Evolutionary conservation across 2,888 invertebrate genomes (phyloP), one percentile per base, ranked within the genome.

Genomic region (Drosophila neutralis): DNA sequence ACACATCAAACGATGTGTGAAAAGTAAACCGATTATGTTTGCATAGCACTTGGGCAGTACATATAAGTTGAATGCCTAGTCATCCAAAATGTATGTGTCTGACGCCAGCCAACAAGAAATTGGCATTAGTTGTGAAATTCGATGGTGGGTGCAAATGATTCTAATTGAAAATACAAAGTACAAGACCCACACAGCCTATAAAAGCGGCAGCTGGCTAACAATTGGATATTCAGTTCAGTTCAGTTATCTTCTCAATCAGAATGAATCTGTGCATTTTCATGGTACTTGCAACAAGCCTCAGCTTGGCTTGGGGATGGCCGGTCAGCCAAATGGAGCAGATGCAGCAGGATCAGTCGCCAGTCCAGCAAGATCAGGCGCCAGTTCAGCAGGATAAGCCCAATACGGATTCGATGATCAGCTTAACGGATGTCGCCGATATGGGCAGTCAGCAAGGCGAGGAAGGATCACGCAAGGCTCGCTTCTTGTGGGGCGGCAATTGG

Each of bases 391-490:
- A 42, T 15, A 11, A 11, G 53, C 13, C n/a, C 10, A 38, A 29
- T 2, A 5, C n/a, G 15, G 78, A 45, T 11, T 8, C 56, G 6
- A 38, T 49, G 5, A 35, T 53, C 24, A 62, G 35, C 8, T 33
- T 87, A n/a, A 21, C 56, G 21, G 90, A 87, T 49, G 52, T 70
- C 13, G 78, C 74, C 6, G 84, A 86, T 58, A 45, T 69, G 48
- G 91, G 79, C 56, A 70, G 49, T 2, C 63, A 62, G 27, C 82
- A 89, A n/a, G 67, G 73, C 0, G 73, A 48, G 13, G 69, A 54
- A 31, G 87, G 75, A 6, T 54, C 31, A 6, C 71, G 85, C 4
- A 52, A 73, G 6, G 45, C 67, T 10, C 88, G 86, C 13, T 74
- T 67, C 31, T 15, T 87, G 0, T 79, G 54, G 51, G 58, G 70